Conservation (phyloP, 2,888 invertebrate genomes). For the Cantharis rufa region DNA sequence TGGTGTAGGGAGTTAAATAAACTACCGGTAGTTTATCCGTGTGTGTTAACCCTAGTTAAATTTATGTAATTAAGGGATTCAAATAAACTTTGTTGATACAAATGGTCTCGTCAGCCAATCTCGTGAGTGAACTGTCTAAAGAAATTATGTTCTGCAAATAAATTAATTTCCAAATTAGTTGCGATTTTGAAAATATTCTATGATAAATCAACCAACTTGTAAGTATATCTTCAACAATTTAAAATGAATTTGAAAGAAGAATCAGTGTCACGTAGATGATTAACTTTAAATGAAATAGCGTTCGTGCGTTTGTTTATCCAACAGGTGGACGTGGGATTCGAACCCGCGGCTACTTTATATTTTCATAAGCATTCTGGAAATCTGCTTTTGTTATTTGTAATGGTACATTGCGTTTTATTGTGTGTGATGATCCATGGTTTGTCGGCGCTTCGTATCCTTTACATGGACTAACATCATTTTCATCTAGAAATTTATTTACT, state of each 20-base stretch:
- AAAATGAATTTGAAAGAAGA: neutral
- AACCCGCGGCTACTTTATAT: neutral
- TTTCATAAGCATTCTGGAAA: neutral
- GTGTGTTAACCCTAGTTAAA: neutral
- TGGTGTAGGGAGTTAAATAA: neutral
- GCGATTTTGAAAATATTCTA: neutral
- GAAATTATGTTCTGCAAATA: neutral
- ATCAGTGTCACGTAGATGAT: neutral
- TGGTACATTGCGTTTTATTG: constrained; percentile 11
- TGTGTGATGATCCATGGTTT: constrained; percentile 7
- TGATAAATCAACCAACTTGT: neutral
- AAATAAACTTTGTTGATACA: neutral
- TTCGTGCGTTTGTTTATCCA: neutral
- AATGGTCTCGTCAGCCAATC: neutral
- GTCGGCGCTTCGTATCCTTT: neutral
- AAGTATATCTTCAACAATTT: neutral
- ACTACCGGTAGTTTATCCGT: neutral
- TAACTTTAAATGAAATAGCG: neutral
- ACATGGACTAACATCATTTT: constrained; percentile 1
- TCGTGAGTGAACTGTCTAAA: neutral
- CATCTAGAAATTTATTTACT: neutral
- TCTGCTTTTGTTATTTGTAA: constrained; percentile 9
- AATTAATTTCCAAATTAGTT: neutral
- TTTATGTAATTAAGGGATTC: neutral
- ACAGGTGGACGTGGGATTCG: neutral